A percentile compares a stretch with the other conserved stretches of the same genome.
Evolutionary conservation across 2,888 invertebrate genomes (phyloP).

Genomic region (Priocnemis perturbator): DNA sequence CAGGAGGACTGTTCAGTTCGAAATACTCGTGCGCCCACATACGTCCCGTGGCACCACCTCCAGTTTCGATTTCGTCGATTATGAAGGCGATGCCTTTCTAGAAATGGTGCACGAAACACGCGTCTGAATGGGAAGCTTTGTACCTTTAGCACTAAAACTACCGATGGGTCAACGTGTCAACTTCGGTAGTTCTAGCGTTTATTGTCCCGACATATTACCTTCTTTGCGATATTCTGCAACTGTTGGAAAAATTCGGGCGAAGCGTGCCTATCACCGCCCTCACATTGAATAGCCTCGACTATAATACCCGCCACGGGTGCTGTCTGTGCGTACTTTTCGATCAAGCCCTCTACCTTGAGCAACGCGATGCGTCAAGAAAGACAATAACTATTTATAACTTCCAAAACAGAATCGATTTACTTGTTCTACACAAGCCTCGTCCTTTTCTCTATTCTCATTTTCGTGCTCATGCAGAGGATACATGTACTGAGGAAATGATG

Average conservation of each 20-base stretch:
- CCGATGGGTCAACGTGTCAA: too few relatives aligned
- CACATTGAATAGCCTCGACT: constrained; percentile 96
- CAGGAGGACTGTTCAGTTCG: constrained; percentile 88
- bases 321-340: constrained; percentile 81
- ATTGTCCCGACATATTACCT: constrained; percentile 75
- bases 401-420: constrained; percentile 5
- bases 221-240: constrained; percentile 87
- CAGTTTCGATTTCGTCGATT: constrained; percentile 98
- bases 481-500: constrained; percentile 29
- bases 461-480: constrained; percentile 35
- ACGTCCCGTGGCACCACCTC: constrained; percentile 96
- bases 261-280: constrained; percentile 97
- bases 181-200: too few relatives aligned
- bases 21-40: constrained; percentile 98
- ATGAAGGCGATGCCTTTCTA: constrained; percentile 72
- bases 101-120: neutral
- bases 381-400: neutral
- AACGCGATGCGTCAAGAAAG: neutral
- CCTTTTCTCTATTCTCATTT: constrained; percentile 32
- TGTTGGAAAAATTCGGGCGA: constrained; percentile 91
- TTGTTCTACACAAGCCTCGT: constrained; percentile 26
- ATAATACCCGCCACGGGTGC: constrained; percentile 93
- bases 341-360: constrained; percentile 82
- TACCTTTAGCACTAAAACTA: too few relatives aligned
- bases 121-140: neutral